Evolutionary conservation across 2,113 vertebrate genomes (phyloP).

Genomic region (Pardalotus punctatus): DNA sequence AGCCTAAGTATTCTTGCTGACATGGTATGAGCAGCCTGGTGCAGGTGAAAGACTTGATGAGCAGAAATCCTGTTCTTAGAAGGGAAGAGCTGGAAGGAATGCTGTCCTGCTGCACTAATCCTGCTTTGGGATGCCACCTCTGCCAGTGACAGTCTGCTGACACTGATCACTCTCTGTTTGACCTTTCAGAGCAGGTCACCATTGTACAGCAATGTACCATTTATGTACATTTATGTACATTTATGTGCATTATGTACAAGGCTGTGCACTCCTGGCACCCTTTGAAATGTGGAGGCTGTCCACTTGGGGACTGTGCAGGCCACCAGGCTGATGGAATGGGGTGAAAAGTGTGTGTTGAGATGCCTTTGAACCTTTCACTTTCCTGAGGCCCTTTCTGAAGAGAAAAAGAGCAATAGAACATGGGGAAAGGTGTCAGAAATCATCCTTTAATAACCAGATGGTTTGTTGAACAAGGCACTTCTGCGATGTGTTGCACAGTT

Average conservation of each 20-base stretch:
- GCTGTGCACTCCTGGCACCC: background rate
- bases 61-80: background rate
- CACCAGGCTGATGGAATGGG: background rate
- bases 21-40: background rate
- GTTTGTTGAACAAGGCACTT: background rate
- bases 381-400: background rate
- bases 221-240: too few relatives aligned
- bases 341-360: background rate
- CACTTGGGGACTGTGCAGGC: background rate
- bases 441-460: background rate
- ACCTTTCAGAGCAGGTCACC: background rate
- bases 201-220: too few relatives aligned
- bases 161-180: fast-evolving
- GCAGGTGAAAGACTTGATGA: background rate
- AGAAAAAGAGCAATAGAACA: background rate
- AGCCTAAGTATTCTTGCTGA: background rate
- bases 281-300: background rate
- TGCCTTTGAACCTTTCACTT: background rate
- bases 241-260: too few relatives aligned
- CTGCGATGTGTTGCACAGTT: background rate
- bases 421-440: background rate
- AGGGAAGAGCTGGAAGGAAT: background rate
- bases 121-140: background rate
- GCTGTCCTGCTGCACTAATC: background rate
- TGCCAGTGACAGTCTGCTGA: background rate